Conservation (phyloP, 30 jellyfish, hydroid and myxozoan species). For the Cassiopea andromeda region DNA sequence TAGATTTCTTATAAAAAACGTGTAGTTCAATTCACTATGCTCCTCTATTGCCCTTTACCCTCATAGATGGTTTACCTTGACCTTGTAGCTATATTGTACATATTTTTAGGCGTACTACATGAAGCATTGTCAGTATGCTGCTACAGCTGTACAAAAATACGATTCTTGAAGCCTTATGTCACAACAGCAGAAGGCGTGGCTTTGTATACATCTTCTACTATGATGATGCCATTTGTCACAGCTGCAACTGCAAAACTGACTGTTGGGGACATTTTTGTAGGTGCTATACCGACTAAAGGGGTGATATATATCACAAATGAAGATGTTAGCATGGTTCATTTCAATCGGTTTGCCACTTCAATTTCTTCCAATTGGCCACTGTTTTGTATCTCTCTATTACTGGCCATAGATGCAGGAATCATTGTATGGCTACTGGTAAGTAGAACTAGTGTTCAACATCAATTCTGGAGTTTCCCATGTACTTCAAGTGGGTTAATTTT, state of each 20-base stretch:
- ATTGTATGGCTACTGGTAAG: conserved; percentile 69
- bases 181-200: conserved; percentile 42
- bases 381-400: conserved; percentile 49
- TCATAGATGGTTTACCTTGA: too few species aligned
- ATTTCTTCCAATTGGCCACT: conserved; percentile 69
- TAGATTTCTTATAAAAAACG: too few species aligned
- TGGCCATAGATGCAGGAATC: conserved; percentile 70
- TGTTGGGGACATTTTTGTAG: conserved; percentile 33
- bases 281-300: conserved; percentile 36
- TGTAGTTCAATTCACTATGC: too few species aligned
- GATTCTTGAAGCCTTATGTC: conserved; percentile 29
- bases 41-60: too few species aligned
- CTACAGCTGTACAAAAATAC: conserved; percentile 43
- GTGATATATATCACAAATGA: conserved; percentile 44
- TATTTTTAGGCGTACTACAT: conserved; percentile 33
- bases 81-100: too few species aligned
- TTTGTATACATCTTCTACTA: conserved; percentile 16
- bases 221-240: conserved; percentile 37
- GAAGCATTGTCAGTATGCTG: conserved; percentile 52
- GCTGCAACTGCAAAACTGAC: conserved; percentile 10
- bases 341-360: conserved; percentile 36
- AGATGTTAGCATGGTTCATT: conserved; percentile 49
- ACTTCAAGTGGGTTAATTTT: neutral
- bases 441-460: neutral
- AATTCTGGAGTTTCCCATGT: neutral